Conservation (phyloP, 2,888 invertebrate species). For the Unio delphinus region DNA sequence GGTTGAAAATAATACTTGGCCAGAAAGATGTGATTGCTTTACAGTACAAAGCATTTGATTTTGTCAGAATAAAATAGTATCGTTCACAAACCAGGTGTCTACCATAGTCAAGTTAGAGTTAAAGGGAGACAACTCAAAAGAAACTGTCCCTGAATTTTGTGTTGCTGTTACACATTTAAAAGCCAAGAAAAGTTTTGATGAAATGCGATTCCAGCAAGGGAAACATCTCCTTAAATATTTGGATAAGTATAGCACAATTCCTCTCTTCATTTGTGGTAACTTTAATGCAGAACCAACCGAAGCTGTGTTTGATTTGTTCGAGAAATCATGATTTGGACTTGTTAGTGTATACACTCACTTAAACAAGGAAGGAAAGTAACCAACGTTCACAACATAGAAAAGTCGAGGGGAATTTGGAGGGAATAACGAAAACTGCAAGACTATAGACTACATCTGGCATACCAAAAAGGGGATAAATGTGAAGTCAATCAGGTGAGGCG, state of each 20-base stretch:
- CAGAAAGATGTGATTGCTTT: slow-evolving; percentile 86
- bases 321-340: slow-evolving; percentile 36
- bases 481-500: no score
- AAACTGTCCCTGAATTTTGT: slow-evolving; percentile 77
- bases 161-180: slow-evolving; percentile 84
- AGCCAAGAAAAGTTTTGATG: slow-evolving; percentile 77
- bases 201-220: no score
- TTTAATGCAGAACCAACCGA: slow-evolving; percentile 84
- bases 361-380: no score
- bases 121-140: slow-evolving; percentile 11
- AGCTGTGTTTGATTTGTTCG: slow-evolving; percentile 79
- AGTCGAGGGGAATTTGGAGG: no score
- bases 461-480: no score
- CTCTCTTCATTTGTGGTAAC: slow-evolving; percentile 81
- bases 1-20: slow-evolving; percentile 81
- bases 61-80: slow-evolving; percentile 73
- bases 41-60: slow-evolving; percentile 78
- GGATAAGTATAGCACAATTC: slow-evolving; percentile 57
- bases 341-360: no score
- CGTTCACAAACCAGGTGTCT: no score
- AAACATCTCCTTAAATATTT: slow-evolving; percentile 48
- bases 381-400: no score
- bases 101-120: slow-evolving; percentile 72
- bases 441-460: no score
- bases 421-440: no score